Evolutionary conservation across 2,113 vertebrate genomes (phyloP).

Genomic region (Hemiscyllium ocellatum): DNA sequence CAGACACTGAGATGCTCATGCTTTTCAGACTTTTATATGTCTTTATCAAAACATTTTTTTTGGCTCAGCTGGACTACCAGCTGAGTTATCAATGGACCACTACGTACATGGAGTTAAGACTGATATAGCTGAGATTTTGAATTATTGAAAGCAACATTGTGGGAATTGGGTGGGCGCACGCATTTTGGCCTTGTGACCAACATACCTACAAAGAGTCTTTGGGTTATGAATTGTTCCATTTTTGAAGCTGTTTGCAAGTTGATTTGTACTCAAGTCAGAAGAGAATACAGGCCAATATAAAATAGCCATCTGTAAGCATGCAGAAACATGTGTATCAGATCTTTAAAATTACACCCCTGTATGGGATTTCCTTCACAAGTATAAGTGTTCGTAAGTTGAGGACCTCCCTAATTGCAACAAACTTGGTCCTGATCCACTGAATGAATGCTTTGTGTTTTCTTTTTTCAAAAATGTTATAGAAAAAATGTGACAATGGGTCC

Average conservation of each 20-base stretch:
- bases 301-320: too few species aligned
- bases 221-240: too few species aligned
- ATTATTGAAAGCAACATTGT: background rate
- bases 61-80: background rate
- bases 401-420: background rate
- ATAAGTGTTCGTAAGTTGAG: too few species aligned
- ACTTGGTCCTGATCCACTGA: background rate
- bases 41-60: background rate
- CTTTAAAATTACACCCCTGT: too few species aligned
- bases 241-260: too few species aligned
- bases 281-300: too few species aligned
- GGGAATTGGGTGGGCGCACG: too few species aligned
- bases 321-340: too few species aligned
- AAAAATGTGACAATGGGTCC: background rate
- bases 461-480: background rate
- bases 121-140: background rate
- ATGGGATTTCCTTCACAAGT: too few species aligned
- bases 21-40: background rate
- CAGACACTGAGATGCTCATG: background rate
- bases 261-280: too few species aligned
- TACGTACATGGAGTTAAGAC: background rate
- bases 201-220: background rate
- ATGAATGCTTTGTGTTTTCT: background rate
- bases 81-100: background rate
- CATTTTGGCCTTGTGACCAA: background rate